A percentile compares a stretch with the other conserved stretches of the same genome.
Evolutionary conservation across 2,888 invertebrate species (phyloP).

Genomic region (Parnassius orleans): DNA sequence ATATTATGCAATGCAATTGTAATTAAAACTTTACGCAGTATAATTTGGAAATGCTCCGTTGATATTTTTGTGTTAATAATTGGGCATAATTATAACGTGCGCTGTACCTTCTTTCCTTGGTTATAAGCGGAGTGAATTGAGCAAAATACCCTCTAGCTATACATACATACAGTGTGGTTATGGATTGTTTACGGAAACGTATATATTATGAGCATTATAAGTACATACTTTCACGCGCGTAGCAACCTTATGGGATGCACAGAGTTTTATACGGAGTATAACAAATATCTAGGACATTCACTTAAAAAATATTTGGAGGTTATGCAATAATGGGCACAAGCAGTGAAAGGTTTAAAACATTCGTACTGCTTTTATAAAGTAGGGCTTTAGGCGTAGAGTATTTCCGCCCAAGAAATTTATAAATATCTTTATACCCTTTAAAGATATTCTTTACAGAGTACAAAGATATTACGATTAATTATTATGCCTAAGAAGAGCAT

Average conservation of each 20-base stretch:
- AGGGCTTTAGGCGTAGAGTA: no score
- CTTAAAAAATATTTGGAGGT: conserved; percentile 2
- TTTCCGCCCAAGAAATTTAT: no score
- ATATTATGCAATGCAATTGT: no score
- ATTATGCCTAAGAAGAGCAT: no score
- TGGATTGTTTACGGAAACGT: conserved; percentile 9
- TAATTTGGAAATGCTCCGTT: no score
- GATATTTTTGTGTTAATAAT: no score
- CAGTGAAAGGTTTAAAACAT: conserved; percentile 6
- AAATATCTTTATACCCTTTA: no score
- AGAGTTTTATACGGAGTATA: conserved; percentile 7
- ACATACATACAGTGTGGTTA: neutral
- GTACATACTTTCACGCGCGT: conserved; percentile 7
- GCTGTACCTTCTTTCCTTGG: neutral
- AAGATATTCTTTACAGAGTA: no score
- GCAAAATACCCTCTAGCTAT: neutral
- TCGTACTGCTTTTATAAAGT: no score
- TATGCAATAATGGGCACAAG: conserved; percentile 4
- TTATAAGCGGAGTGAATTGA: conserved; percentile 5
- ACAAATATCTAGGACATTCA: conserved; percentile 1
- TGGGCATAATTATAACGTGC: no score
- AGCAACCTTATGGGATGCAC: conserved; percentile 2
- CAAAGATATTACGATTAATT: no score
- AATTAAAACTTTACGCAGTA: no score
- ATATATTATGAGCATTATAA: neutral